Conservation (phyloP, 2,113 vertebrate species). For the Sialia sialis region DNA sequence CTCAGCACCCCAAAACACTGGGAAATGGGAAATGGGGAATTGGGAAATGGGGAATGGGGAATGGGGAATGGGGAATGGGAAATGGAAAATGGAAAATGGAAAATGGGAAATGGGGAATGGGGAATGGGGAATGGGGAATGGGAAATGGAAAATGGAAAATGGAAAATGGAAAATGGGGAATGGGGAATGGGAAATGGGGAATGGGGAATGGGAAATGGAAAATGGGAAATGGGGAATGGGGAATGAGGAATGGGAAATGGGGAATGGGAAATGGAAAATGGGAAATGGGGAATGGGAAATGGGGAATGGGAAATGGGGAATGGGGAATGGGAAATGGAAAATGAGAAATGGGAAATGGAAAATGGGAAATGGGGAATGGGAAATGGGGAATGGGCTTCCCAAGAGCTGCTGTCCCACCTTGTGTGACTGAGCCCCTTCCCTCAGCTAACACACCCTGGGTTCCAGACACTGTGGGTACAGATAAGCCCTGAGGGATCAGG, state of each 20-base stretch:
- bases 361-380: too few relatives aligned
- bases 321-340: too few relatives aligned
- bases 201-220: too few relatives aligned
- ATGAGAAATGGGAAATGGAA: too few relatives aligned
- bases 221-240: too few relatives aligned
- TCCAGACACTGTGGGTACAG: neutral
- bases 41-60: too few relatives aligned
- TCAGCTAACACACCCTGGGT: rapidly evolving
- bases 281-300: neutral
- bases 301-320: neutral
- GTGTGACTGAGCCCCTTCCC: neutral
- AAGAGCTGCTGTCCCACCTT: neutral
- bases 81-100: too few relatives aligned
- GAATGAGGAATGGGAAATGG: too few relatives aligned
- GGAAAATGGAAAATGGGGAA: neutral
- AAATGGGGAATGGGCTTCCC: neutral
- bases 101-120: too few relatives aligned
- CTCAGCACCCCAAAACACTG: neutral
- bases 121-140: too few relatives aligned
- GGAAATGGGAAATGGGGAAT: neutral
- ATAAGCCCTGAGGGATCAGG: neutral
- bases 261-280: neutral
- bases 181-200: neutral
- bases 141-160: too few relatives aligned
- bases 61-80: too few relatives aligned